Evolutionary conservation across 2,113 vertebrate species (phyloP), one percentile per base, ranked within the genome.

Genomic region (Pteruthius melanotis): DNA sequence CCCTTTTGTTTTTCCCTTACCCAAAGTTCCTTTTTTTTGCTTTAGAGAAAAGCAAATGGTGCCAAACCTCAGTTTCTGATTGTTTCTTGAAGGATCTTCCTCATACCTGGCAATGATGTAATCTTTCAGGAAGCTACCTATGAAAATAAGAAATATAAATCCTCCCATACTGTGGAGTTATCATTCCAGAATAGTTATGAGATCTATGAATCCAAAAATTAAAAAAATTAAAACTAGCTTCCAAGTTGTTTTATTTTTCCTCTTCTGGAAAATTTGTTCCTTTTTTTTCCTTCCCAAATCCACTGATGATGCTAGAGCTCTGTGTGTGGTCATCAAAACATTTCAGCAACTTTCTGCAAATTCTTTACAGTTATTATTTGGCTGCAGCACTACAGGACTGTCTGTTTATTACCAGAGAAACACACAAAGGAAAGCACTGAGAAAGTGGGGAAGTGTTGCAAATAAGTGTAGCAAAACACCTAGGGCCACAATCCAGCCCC

Each of bases 241-340:
- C 22, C 63, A 54, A 81, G 7, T 52, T 30, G 9, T 1, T 9
- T 8, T 35, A 30, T 31, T 57, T n/a, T 35, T 8, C 8, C 17
- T 64, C 24, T 7, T 52, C 47, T 47, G 59, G 42, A 88, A 87
- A 87, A 72, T 53, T 6, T 61, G 5, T 60, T 93, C 12, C 4
- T 16, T 54, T 63, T 69, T 61, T 68, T 42, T 7, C 13, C 30
- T 80, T 72, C 39, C 33, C 35, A 80, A 75, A 77, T 63, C 39
- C 35, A 61, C 63, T 57, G 87, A 74, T 1, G 9, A 70, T 37
- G 21, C 24, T 68, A 80, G 53, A 90, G 23, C 74, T 91, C 59
- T 88, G 63, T 96, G 94, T 95, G 92, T 91, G 90, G 95, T 61
- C 91, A 93, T 87, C 74, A 91, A 63, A 85, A 17, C 54, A 59